Base-by-base conservation (phyloP, 2,113 vertebrate genomes). In the Ciconia stormi region DNA sequence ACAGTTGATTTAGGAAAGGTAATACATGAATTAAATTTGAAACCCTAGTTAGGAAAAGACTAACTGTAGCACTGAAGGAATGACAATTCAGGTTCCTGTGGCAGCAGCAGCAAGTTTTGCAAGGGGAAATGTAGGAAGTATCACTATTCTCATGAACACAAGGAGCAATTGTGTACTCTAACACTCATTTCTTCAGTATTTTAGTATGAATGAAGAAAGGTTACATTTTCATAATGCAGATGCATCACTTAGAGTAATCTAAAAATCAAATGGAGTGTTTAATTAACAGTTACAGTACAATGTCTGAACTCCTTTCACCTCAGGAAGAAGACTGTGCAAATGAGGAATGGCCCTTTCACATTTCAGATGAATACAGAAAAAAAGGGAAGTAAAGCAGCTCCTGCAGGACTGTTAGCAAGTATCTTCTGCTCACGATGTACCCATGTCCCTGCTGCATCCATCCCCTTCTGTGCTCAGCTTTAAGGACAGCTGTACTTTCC, bases 181-280 rank as follows among this genome's bases (percentile, higher is more conserved):
- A 93, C 36, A 44, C 36, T 58, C 1, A 0, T 93, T 95, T 76
- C 71, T 92, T 90, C 92, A n/a, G 44, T 50, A 88, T 94, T 95
- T 96, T 53, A 94, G 93, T 63, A 91, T 70, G 95, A 96, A 94
- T 90, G 91, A 87, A 94, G 91, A 82, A 91, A 95, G 83, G 85
- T 96, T 95, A 96, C 82, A 76, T 92, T 93, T 95, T 78, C 80
- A 93, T 83, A 94, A 95, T 83, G 91, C 65, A 92, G 78, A 91
- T 42, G 80, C 52, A 44, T 95, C 89, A 87, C 53, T 81, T 69
- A 82, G 36, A 66, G 71, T 92, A 96, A 95, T 96, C 82, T 94
- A 71, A 95, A 96, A 97, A 96, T 95, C 91, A 97, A 97, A 93
- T 23, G 73, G 67, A 96, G 88, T 96, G 93, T 90, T 94, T 96